Evolutionary conservation across 2,888 invertebrate genomes (phyloP).

Genomic region (Yponomeuta sedellus): DNA sequence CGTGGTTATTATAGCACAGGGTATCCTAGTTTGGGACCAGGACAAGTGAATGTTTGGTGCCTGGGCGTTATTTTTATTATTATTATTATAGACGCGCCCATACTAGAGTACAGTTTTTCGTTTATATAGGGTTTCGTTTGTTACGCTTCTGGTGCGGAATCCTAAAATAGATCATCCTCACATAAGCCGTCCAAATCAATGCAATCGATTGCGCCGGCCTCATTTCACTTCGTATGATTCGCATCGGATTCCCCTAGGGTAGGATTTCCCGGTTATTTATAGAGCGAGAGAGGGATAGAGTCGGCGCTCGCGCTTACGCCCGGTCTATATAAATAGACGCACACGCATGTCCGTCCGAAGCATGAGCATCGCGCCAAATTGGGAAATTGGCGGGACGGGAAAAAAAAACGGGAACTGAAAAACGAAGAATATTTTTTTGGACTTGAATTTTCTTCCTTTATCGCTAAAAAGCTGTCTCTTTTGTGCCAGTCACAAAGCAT

Average conservation of each 20-base stretch:
- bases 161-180: no score
- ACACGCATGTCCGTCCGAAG: slow-evolving; percentile 53
- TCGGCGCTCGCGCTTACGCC: slow-evolving; percentile 32
- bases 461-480: neutral
- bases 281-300: slow-evolving; percentile 40
- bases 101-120: no score
- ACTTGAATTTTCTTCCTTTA: neutral
- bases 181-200: neutral
- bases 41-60: no score
- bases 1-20: no score
- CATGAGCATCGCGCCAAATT: slow-evolving; percentile 61
- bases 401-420: slow-evolving; percentile 37
- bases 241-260: slow-evolving; percentile 60
- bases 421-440: neutral
- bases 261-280: slow-evolving; percentile 46
- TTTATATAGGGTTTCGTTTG: no score
- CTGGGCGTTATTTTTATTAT: no score
- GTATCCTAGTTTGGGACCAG: no score
- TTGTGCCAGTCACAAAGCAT: neutral
- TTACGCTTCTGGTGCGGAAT: no score
- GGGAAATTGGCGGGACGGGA: no score
- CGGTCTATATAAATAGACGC: slow-evolving; percentile 22
- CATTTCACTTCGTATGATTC: slow-evolving; percentile 37
- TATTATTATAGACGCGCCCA: no score
- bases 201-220: slow-evolving; percentile 13